These are phyloP conservation scores for Channa argus DNA, from an alignment of 2,113 vertebrate genomes.

Conservation along the genomic window DNA sequence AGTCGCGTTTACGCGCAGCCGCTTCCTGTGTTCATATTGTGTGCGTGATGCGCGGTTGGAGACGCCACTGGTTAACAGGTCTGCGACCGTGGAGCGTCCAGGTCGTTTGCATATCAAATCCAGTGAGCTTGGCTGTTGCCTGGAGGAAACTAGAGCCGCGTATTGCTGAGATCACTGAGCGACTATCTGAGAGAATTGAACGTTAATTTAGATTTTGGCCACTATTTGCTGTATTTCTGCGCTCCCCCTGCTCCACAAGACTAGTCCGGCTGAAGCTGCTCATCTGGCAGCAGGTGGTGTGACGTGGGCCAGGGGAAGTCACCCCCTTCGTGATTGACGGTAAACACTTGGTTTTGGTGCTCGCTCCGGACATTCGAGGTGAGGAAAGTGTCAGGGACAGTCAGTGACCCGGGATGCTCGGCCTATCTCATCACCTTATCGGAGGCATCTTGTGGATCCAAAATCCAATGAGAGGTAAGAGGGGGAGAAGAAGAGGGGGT, in stretches of 20 bases:
- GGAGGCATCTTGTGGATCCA: conserved; percentile 83
- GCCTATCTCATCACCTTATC: conserved; percentile 81
- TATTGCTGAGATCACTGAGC: background rate
- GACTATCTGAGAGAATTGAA: background rate
- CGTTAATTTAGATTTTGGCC: too few relatives aligned
- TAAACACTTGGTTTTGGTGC: conserved; percentile 5
- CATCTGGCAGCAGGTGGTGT: conserved; percentile 64
- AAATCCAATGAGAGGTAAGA: conserved; percentile 84
- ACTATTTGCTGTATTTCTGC: background rate
- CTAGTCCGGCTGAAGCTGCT: conserved; percentile 17
- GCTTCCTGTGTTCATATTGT: conserved; percentile 30
- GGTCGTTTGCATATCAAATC: conserved; percentile 25
- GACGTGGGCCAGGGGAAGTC: conserved; percentile 51
- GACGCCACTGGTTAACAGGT: conserved; percentile 63
- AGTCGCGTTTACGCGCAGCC: conserved; percentile 48
- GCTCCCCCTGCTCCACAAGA: conserved; percentile 25
- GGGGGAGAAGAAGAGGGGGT: background rate
- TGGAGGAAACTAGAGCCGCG: background rate
- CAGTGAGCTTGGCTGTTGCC: conserved; percentile 4
- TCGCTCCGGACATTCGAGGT: conserved; percentile 18
- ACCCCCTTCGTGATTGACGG: conserved; percentile 22
- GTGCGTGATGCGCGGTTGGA: conserved; percentile 12
- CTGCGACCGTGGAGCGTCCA: conserved; percentile 23
- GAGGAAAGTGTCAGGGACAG: conserved; percentile 2
- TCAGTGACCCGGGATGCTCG: conserved; percentile 73